Evolutionary conservation across 2,113 vertebrate genomes (phyloP).

Genomic region (Tragelaphus imberbis): DNA sequence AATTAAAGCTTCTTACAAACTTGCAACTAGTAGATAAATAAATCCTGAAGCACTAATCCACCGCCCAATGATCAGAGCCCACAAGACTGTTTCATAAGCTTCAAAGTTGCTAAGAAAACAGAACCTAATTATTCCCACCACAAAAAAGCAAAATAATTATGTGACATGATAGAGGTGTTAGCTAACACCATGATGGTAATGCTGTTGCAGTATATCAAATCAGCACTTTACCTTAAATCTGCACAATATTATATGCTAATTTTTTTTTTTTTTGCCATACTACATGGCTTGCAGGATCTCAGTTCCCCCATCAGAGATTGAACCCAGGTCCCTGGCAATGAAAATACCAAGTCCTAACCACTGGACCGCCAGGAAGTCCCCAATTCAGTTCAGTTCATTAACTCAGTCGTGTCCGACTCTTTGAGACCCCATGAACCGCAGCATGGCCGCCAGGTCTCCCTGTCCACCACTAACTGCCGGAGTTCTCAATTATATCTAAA

Average conservation of each 20-base stretch:
- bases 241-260: neutral
- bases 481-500: neutral
- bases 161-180: neutral
- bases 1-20: neutral
- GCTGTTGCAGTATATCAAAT: neutral
- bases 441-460: no score
- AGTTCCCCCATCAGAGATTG: neutral
- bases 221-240: neutral
- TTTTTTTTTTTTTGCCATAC: neutral
- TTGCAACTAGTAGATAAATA: neutral
- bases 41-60: neutral
- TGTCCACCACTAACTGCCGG: no score
- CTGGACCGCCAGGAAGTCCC: neutral
- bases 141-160: neutral
- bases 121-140: neutral
- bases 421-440: no score
- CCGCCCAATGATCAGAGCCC: neutral
- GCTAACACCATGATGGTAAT: no score
- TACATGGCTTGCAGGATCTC: neutral
- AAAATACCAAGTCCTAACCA: neutral
- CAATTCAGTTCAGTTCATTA: no score
- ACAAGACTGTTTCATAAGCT: neutral
- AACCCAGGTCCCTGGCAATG: neutral
- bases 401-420: no score
- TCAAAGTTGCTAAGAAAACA: neutral